Conservation (phyloP, 2,797 vertebrate species). For the Falco novaeseelandiae region DNA sequence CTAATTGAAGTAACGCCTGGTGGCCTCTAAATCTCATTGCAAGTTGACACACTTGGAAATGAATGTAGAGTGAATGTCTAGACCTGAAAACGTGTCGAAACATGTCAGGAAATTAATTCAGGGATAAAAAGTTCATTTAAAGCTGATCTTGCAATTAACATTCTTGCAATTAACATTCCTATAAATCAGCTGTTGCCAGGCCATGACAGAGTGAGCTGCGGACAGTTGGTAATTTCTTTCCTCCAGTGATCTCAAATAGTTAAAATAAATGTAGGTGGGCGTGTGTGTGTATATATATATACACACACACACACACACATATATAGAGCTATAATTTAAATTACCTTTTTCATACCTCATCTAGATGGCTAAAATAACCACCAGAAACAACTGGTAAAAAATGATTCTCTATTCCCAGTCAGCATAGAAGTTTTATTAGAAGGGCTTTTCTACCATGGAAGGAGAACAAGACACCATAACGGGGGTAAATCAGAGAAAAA, state of each 20-base stretch:
- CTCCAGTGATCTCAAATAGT: neutral
- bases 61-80: constrained; percentile 44
- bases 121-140: constrained; percentile 69
- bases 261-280: neutral
- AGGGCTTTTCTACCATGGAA: neutral
- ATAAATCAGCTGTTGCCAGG: constrained; percentile 64
- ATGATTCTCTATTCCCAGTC: neutral
- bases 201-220: neutral
- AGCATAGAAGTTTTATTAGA: neutral
- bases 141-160: constrained; percentile 68
- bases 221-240: constrained; percentile 10
- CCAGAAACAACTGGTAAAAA: neutral
- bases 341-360: neutral
- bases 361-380: neutral
- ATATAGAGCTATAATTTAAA: neutral
- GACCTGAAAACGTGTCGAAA: constrained; percentile 56
- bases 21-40: constrained; percentile 60
- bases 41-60: constrained; percentile 60
- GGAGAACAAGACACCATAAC: neutral
- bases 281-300: neutral
- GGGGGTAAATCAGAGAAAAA: neutral
- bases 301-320: neutral
- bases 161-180: constrained; percentile 69
- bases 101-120: constrained; percentile 63
- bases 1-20: constrained; percentile 39